A percentile compares a stretch with the other conserved stretches of the same genome.
Evolutionary conservation across 2,888 invertebrate genomes (phyloP).

Genomic region (Standfussiana lucernea): DNA sequence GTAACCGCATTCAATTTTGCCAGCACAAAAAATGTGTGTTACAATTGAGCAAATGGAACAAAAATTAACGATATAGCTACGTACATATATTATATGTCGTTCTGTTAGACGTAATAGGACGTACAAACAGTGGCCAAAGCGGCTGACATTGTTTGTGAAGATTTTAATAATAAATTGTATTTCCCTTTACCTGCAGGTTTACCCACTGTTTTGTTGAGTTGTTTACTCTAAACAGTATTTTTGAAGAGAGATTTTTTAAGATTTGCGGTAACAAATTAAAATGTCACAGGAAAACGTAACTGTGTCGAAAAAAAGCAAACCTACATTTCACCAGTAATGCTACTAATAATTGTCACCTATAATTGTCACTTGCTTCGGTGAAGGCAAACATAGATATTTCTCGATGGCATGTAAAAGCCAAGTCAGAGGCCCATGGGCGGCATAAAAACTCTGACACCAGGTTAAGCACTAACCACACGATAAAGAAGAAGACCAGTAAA

Average conservation of each 20-base stretch:
- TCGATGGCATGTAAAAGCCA: too few species aligned
- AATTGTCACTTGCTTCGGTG: too few species aligned
- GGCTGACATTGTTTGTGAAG: constrained; percentile 22
- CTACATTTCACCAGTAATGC: too few species aligned
- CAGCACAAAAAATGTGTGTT: constrained; percentile 49
- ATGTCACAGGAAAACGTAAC: background rate
- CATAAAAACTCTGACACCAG: too few species aligned
- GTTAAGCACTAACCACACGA: too few species aligned
- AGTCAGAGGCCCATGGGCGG: too few species aligned
- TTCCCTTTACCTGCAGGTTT: background rate
- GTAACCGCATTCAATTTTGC: constrained; percentile 16
- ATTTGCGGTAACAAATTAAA: background rate
- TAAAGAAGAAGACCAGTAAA: too few species aligned
- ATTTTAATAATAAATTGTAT: constrained; percentile 28
- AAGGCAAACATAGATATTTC: too few species aligned
- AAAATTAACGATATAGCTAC: constrained; percentile 47
- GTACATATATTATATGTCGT: constrained; percentile 7
- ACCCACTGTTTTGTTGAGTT: background rate
- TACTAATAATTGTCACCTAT: too few species aligned
- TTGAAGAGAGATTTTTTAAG: background rate
- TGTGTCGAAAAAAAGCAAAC: too few species aligned
- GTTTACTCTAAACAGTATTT: background rate
- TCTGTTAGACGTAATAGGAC: constrained; percentile 28
- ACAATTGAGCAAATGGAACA: constrained; percentile 65
- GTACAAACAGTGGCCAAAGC: constrained; percentile 16